A percentile compares a stretch with the other conserved stretches of the same genome.
These are phyloP conservation scores for Dicycla oo DNA, from an alignment of 2,888 invertebrate genomes.

Conservation along the genomic window DNA sequence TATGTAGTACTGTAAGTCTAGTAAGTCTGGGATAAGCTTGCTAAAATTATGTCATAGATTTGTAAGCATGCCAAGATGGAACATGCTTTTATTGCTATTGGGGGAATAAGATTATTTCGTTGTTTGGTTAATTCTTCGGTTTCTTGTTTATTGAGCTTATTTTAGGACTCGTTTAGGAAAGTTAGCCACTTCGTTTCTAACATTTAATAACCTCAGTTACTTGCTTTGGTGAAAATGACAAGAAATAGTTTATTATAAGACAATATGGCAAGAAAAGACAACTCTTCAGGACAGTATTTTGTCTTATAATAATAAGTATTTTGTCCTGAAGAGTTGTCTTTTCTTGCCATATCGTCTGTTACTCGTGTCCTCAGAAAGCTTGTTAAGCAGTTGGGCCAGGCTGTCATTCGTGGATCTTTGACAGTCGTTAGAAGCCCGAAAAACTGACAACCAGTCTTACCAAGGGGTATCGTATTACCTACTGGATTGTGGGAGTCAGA, in stretches of 20 bases:
- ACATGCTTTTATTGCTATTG: constrained; percentile 20
- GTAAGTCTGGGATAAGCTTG: constrained; percentile 17
- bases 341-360: not conserved
- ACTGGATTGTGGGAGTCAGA: not conserved
- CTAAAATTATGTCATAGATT: constrained; percentile 39
- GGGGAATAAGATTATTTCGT: constrained; percentile 19
- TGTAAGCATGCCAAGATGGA: constrained; percentile 32
- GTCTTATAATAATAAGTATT: too few relatives aligned
- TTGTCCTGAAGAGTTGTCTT: not conserved
- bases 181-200: not conserved
- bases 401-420: not conserved
- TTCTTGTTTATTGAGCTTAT: not conserved
- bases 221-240: not conserved
- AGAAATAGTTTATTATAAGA: too few relatives aligned
- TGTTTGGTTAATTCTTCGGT: constrained; percentile 5
- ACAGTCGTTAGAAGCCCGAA: not conserved
- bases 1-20: constrained; percentile 30
- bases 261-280: too few relatives aligned
- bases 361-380: not conserved
- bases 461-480: not conserved
- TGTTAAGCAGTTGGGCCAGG: not conserved
- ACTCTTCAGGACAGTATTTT: too few relatives aligned
- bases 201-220: not conserved
- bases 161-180: not conserved
- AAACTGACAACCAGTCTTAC: not conserved